These are phyloP conservation scores for Phalacrocorax carbo DNA, from an alignment of 2,113 vertebrate genomes.

Conservation along the genomic window DNA sequence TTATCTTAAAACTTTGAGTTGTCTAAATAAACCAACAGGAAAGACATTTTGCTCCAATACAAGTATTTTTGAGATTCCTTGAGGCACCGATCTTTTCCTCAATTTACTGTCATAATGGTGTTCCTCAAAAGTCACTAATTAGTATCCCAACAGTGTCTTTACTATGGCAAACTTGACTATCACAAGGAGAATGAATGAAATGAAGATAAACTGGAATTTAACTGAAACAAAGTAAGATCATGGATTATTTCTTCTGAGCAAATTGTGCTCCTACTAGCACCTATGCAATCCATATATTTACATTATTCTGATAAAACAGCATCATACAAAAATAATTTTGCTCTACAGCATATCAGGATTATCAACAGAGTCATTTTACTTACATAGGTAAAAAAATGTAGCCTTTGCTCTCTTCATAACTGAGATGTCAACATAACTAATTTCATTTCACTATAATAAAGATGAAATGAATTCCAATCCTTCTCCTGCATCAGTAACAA, in stretches of 20 bases:
- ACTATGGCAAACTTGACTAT: not conserved
- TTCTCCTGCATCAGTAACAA: not conserved
- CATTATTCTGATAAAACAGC: not conserved
- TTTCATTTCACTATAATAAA: constrained; percentile 34
- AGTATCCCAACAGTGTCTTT: not conserved
- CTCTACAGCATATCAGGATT: not conserved
- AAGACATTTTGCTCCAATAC: not conserved
- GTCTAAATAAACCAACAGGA: not conserved
- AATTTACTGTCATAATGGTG: not conserved
- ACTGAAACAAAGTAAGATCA: not conserved
- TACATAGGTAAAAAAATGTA: not conserved
- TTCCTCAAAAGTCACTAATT: not conserved
- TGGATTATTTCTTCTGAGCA: not conserved
- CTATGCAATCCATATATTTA: not conserved
- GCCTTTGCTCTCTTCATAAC: constrained; percentile 14
- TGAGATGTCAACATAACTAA: constrained; percentile 28
- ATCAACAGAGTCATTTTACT: not conserved
- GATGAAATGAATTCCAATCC: constrained; percentile 16
- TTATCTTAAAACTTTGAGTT: not conserved
- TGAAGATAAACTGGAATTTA: not conserved
- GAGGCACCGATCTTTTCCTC: not conserved
- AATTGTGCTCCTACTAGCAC: not conserved
- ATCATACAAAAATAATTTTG: not conserved
- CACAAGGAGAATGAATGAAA: not conserved
- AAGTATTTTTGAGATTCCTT: constrained; percentile 2